Percentiles rank a stretch among this genome's conserved stretches.
phyloP scores from a whole-genome alignment of 2,888 invertebrate species.

The Pelosia muscerda region DNA sequence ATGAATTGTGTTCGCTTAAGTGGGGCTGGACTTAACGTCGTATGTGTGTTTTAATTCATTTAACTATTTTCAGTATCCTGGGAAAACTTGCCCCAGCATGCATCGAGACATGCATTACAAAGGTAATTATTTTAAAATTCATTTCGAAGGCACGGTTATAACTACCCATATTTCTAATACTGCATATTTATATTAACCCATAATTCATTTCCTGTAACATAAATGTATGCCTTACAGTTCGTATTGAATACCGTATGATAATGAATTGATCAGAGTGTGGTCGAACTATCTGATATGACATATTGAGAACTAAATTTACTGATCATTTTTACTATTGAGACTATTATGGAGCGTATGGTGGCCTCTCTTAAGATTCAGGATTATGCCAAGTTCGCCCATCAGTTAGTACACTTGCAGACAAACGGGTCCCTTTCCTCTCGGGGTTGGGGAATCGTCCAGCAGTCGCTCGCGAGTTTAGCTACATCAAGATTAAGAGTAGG shows the following conservation, averaged over 20 bases:
- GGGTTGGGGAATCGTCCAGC: no score
- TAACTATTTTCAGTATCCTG: slow-evolving; percentile 87
- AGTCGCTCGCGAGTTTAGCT: no score
- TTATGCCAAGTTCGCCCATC: neutral
- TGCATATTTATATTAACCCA: neutral
- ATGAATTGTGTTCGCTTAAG: slow-evolving; percentile 37
- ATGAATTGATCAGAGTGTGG: no score
- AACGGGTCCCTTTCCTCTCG: no score
- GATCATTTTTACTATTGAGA: neutral
- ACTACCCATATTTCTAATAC: neutral
- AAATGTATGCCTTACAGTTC: no score
- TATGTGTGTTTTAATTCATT: slow-evolving; percentile 36
- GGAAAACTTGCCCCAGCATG: slow-evolving; percentile 96
- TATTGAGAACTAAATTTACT: no score
- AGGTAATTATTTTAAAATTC: slow-evolving; percentile 83
- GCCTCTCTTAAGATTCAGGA: no score
- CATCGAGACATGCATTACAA: slow-evolving; percentile 97
- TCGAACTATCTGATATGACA: no score
- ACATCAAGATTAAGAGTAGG: no score
- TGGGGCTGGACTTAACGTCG: slow-evolving; percentile 29
- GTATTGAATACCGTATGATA: no score
- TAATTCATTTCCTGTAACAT: no score
- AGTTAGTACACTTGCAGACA: no score
- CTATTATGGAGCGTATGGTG: neutral
- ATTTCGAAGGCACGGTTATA: neutral